phyloP scores from a whole-genome alignment of 1,140 invertebrate species.

The Agrypnia vestita region DNA sequence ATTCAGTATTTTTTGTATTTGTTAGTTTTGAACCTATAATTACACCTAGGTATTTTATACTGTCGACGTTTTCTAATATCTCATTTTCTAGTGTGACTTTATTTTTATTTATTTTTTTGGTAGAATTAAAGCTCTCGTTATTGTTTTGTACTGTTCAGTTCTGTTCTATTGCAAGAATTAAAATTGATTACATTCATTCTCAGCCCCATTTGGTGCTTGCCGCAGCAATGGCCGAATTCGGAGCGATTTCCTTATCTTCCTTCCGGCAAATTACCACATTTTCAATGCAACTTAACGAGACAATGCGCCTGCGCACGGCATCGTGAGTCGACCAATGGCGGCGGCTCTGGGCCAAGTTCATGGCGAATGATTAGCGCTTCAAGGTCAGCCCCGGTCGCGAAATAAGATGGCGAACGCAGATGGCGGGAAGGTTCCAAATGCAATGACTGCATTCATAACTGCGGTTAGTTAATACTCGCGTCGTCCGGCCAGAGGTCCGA shows the following conservation, averaged over 20 bases:
- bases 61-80: no score
- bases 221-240: not conserved
- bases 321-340: slow-evolving; percentile 21
- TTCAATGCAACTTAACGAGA: not conserved
- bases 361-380: slow-evolving; percentile 53
- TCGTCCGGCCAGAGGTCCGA: no score
- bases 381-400: slow-evolving; percentile 52
- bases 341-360: slow-evolving; percentile 59
- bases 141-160: no score
- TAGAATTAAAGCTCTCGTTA: no score
- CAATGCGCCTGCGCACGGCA: slow-evolving; percentile 38
- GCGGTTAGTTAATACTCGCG: no score
- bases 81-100: no score
- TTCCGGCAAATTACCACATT: not conserved
- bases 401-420: slow-evolving; percentile 23
- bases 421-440: not conserved
- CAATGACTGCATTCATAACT: not conserved
- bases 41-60: no score
- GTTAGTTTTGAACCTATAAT: no score
- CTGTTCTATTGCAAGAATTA: no score
- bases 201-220: not conserved
- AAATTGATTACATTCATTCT: no score
- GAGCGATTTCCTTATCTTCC: slow-evolving; percentile 20
- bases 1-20: no score
- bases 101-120: no score